Evolutionary conservation across 2,888 invertebrate genomes (phyloP), one percentile per base, ranked within the genome.

Genomic region (Itoplectis maculator): DNA sequence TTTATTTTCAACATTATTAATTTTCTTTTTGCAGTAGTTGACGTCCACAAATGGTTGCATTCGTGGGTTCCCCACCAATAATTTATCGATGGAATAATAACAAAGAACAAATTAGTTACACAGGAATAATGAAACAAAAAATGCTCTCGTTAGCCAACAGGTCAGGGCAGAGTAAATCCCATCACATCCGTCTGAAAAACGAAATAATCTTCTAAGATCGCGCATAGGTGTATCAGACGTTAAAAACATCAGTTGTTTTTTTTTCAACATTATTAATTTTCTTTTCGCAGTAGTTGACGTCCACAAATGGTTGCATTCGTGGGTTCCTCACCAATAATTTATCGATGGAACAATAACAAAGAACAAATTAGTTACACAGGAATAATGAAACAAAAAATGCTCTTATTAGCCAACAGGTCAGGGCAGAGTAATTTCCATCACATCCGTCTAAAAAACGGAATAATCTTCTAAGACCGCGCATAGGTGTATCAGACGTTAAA

Each of bases 381-480:
- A n/a, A n/a, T n/a, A n/a, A n/a, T n/a, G n/a, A n/a, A n/a, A n/a
- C n/a, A n/a, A n/a, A n/a, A n/a, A n/a, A n/a, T n/a, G n/a, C n/a
- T n/a, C n/a, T n/a, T n/a, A n/a, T n/a, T n/a, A n/a, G n/a, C n/a
- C n/a, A n/a, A n/a, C n/a, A n/a, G n/a, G n/a, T n/a, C n/a, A n/a
- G n/a, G n/a, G n/a, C n/a, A n/a, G n/a, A n/a, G n/a, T n/a, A n/a
- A n/a, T n/a, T n/a, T n/a, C n/a, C n/a, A n/a, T n/a, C n/a, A n/a
- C n/a, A n/a, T n/a, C n/a, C n/a, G n/a, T n/a, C 45, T 45, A 29
- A 15, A 37, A 51, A 11, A 23, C 51, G 40, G 23, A 18, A 40
- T 15, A 56, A 56, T n/a, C n/a, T n/a, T 56, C 56, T 56, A 3
- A 54, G 8, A 54, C 23, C 54, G 23, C n/a, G n/a, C n/a, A n/a